Base-by-base conservation (phyloP, 2,888 invertebrate genomes). In the Zootermopsis nevadensis region DNA sequence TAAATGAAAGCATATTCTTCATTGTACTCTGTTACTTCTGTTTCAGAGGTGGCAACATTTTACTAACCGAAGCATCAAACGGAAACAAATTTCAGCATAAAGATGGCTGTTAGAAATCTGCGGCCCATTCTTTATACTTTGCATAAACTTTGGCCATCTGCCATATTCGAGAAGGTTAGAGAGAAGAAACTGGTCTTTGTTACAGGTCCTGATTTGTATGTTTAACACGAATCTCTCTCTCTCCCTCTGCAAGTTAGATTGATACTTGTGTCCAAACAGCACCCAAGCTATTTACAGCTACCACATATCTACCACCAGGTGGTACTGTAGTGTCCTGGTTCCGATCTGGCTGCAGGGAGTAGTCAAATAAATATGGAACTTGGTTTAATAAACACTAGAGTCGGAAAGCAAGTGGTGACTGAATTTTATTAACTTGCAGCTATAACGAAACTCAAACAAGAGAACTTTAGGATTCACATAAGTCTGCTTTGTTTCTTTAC, bases 361-460 rank as follows among this genome's bases (percentile, higher is more conserved):
- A 69, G 69, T 69, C 33, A 69, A 69, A 69, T 69, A 69, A 69
- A 69, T 69, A 69, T 33, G 69, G 27, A 30, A 33, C 31, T 69
- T 30, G 27, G 69, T 69, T 69, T 69, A 69, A 69, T 69, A 69
- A 69, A 69, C 69, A 69, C 22, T 22, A 15, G 27, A 0, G 69
- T n/a, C 19, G 31, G 33, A 69, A 69, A 69, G 69, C 69, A 31
- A 69, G 69, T 33, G 69, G 15, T 31, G 69, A 69, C 33, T 10
- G 69, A 69, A 22, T 69, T 69, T 69, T 69, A 69, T 69, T 69
- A 69, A 69, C 69, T 69, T 19, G 60, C 69, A 22, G 69, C 31
- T 66, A 30, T 66, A 30, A n/a, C 27, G 30, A 30, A 66, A 30
- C 19, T 48, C 33, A 31, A 30, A 69, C 30, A 30, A 1, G 15